phyloP scores from a whole-genome alignment of 2,888 invertebrate genomes.

The Laothoe populi region DNA sequence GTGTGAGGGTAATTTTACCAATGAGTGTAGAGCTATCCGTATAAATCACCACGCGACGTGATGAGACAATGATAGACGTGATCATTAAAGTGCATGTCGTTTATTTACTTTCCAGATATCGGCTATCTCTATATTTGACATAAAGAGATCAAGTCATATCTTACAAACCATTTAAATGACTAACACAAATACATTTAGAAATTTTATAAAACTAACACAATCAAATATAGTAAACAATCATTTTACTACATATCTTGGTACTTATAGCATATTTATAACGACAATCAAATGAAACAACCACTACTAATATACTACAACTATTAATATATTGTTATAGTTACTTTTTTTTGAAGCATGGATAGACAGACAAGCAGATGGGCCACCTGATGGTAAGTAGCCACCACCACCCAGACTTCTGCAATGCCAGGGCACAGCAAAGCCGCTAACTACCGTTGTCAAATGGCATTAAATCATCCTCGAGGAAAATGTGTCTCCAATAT shows the following conservation, averaged over 20 bases:
- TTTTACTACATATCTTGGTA: no score
- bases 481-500: background rate
- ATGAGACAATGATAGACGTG: background rate
- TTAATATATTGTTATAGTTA: background rate
- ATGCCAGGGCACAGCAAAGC: no score
- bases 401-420: no score
- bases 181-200: background rate
- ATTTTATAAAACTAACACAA: background rate
- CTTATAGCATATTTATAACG: no score
- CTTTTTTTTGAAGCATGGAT: background rate
- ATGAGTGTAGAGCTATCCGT: background rate
- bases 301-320: background rate
- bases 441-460: no score
- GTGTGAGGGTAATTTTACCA: background rate
- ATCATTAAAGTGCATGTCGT: constrained; percentile 5
- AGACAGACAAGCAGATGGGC: no score
- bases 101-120: constrained; percentile 1
- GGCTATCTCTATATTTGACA: background rate
- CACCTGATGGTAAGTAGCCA: no score
- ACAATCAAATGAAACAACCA: background rate
- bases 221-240: background rate
- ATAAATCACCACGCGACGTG: background rate
- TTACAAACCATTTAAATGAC: background rate
- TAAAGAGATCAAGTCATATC: background rate
- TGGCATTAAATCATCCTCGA: no score